These are phyloP conservation scores for Eupithecia vulgata DNA, from an alignment of 2,888 invertebrate species.

Conservation along the genomic window DNA sequence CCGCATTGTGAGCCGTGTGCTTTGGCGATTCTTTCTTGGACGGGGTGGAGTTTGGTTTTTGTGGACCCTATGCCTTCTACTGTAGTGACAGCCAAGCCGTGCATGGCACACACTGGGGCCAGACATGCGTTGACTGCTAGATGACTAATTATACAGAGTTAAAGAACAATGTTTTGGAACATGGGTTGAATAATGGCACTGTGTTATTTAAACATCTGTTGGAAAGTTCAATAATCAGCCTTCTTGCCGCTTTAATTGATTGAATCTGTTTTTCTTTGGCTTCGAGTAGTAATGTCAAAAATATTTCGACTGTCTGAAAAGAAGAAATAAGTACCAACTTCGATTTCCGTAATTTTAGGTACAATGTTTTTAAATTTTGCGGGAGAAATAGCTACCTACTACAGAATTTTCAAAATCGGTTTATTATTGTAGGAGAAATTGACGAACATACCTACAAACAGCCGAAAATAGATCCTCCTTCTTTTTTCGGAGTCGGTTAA, in stretches of 20 bases:
- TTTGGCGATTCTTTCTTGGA: slow-evolving; percentile 91
- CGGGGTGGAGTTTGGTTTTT: slow-evolving; percentile 89
- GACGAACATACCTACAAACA: too few species aligned
- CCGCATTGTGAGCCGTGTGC: slow-evolving; percentile 95
- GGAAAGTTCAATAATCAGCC: neutral
- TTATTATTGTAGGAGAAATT: too few species aligned
- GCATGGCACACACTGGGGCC: slow-evolving; percentile 91
- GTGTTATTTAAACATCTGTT: neutral
- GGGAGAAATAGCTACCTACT: too few species aligned
- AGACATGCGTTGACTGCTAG: slow-evolving; percentile 92
- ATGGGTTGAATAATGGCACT: neutral
- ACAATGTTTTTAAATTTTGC: too few species aligned
- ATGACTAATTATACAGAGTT: slow-evolving; percentile 81
- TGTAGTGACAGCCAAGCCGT: slow-evolving; percentile 92
- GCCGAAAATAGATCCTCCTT: too few species aligned
- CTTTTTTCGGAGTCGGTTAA: too few species aligned
- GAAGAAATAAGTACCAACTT: too few species aligned
- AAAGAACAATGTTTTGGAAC: slow-evolving; percentile 30
- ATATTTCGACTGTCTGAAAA: too few species aligned
- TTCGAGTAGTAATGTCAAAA: neutral
- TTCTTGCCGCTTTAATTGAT: neutral
- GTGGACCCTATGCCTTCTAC: slow-evolving; percentile 94
- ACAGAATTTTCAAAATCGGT: too few species aligned
- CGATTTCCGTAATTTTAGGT: too few species aligned
- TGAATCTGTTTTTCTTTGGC: neutral